These are phyloP conservation scores for Patagioenas fasciata DNA, from an alignment of 2,113 vertebrate species.

Conservation along the genomic window DNA sequence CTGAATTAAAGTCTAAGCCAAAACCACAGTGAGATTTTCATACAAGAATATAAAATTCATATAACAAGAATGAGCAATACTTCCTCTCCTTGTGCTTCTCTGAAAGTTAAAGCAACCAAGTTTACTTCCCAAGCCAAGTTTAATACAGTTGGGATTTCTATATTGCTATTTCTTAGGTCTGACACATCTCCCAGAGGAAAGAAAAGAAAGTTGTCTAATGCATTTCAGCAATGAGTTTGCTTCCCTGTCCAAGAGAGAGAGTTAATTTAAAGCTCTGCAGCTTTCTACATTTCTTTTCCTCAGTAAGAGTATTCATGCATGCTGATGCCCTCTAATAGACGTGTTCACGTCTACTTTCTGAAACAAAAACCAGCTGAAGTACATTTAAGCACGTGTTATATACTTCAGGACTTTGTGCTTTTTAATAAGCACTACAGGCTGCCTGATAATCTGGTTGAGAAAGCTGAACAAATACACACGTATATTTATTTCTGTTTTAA, in stretches of 20 bases:
- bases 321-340: background rate
- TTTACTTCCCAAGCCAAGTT: background rate
- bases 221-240: background rate
- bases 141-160: background rate
- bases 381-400: background rate
- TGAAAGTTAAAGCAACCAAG: background rate
- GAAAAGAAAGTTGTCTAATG: background rate
- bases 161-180: slow-evolving; percentile 1
- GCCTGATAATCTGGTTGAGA: background rate
- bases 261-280: background rate
- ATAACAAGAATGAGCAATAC: background rate
- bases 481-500: background rate
- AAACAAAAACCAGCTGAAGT: background rate
- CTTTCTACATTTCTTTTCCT: background rate
- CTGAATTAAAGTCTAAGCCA: background rate
- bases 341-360: background rate
- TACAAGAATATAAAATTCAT: background rate
- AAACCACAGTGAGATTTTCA: background rate
- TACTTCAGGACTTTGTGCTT: background rate
- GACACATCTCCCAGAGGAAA: background rate
- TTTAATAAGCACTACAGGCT: background rate
- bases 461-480: background rate
- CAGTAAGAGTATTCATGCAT: background rate
- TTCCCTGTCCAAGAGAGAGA: background rate
- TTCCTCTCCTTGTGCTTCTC: background rate